A percentile compares a stretch with the other conserved stretches of the same genome.
Evolutionary conservation across 2,113 vertebrate genomes (phyloP).

Genomic region (Thamnophis sirtalis): DNA sequence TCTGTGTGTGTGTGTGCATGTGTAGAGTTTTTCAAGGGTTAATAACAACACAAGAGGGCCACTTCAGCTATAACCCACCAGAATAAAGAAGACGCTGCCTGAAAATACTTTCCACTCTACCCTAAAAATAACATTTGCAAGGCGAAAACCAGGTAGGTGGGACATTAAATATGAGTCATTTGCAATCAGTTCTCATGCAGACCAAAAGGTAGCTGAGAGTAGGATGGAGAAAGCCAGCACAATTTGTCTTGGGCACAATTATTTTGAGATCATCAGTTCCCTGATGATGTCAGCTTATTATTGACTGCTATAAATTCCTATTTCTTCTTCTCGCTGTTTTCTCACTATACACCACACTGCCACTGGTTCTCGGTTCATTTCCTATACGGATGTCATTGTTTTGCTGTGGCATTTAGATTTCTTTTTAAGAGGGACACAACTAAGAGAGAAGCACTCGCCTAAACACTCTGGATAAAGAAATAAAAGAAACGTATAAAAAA

Average conservation of each 20-base stretch:
- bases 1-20: no score
- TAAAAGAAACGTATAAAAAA: neutral
- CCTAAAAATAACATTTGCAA: neutral
- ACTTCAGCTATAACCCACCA: neutral
- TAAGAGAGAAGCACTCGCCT: neutral
- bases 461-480: neutral
- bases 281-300: neutral
- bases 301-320: neutral
- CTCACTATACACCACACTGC: neutral
- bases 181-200: neutral
- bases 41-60: neutral
- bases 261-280: neutral
- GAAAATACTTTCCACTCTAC: neutral
- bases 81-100: neutral
- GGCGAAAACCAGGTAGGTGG: neutral
- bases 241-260: neutral
- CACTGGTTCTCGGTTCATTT: neutral
- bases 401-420: neutral
- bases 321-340: neutral
- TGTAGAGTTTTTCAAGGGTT: neutral
- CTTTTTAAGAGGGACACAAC: neutral
- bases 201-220: neutral
- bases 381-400: neutral
- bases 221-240: neutral
- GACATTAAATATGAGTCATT: neutral